Evolutionary conservation across 2,888 invertebrate species (phyloP), one percentile per base, ranked within the genome.

Genomic region (Rhingia campestris): DNA sequence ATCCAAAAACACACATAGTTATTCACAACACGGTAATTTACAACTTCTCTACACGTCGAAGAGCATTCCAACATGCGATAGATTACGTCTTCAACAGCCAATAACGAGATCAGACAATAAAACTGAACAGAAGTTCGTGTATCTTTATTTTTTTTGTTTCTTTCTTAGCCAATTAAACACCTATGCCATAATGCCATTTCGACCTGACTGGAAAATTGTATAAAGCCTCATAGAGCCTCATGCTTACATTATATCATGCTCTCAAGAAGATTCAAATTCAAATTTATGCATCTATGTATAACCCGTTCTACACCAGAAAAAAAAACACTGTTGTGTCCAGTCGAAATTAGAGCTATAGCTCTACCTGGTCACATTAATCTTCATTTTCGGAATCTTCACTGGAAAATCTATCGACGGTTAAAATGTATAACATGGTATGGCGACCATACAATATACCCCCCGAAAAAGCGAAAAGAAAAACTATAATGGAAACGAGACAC

Each of bases 401-500:
- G 66, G 61, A 82, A 82, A 73, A 67, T 79, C 79, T 67, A 69
- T 59, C 41, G 53, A n/a, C 58, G 47, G 47, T 22, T 22, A 72
- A 66, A 64, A 66, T 54, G 22, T 53, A 53, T 56, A 70, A 59
- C 51, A 70, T n/a, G 45, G 56, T 59, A 22, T 47, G 58, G 39
- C 7, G 35, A 51, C 14, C 37, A 66, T 59, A 14, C 37, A 59
- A 73, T 58, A 66, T 30, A 47, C 61, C 49, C 30, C 49, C 41
- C n/a, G 22, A 49, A 73, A 54, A 64, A 10, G n/a, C 82, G 81
- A 45, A 39, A 64, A 63, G 56, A 64, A 61, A 61, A 54, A 54
- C 4, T 49, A 74, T 0, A 89, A 89, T 86, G 89, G 88, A 64
- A 88, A 87, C 47, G 73, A 81, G 56, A 39, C 72, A 63, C 33